Percentiles rank a stretch among this genome's conserved stretches.
phyloP scores from a whole-genome alignment of 2,888 invertebrate genomes.

The Halictus ligatus region DNA sequence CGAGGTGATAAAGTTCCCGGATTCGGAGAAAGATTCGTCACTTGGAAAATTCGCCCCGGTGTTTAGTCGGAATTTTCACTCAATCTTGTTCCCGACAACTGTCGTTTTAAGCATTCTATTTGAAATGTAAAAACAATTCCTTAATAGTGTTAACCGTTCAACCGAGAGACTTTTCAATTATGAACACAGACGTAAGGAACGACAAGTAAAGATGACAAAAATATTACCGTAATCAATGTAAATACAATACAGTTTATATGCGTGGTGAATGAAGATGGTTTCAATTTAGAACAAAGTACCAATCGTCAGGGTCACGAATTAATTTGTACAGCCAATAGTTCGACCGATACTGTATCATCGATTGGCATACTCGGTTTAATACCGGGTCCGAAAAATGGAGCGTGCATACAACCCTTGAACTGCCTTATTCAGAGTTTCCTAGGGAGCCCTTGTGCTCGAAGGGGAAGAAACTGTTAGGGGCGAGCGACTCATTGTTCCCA shows the following conservation, averaged over 20 bases:
- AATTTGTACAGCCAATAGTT: neutral
- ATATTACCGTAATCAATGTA: too few species aligned
- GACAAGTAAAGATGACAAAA: too few species aligned
- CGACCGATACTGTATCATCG: constrained; percentile 1
- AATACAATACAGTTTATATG: too few species aligned
- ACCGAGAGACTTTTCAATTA: too few species aligned
- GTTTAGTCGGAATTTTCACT: too few species aligned
- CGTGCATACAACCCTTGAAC: constrained; percentile 35
- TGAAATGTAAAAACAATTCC: too few species aligned
- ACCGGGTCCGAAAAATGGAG: constrained; percentile 12
- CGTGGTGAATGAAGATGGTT: too few species aligned
- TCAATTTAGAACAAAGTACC: neutral
- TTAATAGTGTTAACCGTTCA: too few species aligned
- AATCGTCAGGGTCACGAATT: neutral
- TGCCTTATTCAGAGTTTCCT: constrained; percentile 36
- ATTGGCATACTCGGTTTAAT: constrained; percentile 26
- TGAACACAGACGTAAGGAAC: too few species aligned
- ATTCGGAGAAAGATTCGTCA: neutral
- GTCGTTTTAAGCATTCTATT: too few species aligned
- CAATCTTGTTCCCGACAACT: too few species aligned
- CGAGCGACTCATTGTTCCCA: constrained; percentile 26
- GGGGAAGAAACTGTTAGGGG: constrained; percentile 37
- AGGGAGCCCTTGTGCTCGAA: constrained; percentile 35
- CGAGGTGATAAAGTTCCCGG: neutral
- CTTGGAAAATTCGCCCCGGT: neutral